Percentiles rank a stretch among this genome's conserved stretches.
phyloP scores from a whole-genome alignment of 2,797 vertebrate species.

The Steatocranus sp. region DNA sequence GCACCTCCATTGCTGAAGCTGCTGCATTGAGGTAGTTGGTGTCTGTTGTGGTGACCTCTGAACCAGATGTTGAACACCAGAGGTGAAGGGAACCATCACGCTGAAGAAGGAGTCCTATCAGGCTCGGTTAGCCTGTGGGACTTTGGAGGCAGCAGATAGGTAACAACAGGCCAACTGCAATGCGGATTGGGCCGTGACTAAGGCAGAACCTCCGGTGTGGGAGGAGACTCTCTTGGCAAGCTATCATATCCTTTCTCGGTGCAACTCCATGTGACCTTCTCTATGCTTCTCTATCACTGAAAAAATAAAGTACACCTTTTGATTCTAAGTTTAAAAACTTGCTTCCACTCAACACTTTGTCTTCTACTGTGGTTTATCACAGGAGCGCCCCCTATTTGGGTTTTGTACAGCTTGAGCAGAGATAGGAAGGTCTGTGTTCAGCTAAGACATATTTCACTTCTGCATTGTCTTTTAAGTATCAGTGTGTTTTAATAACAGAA shows the following conservation, averaged over 20 bases:
- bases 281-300: background rate
- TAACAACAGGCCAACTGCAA: background rate
- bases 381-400: background rate
- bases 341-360: background rate
- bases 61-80: background rate
- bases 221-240: background rate
- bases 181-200: rapidly evolving
- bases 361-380: background rate
- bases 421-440: background rate
- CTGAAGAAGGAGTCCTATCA: background rate
- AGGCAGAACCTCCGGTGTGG: background rate
- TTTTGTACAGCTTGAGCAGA: background rate
- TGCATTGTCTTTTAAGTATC: background rate
- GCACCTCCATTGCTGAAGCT: background rate
- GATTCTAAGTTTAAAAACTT: background rate
- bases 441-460: background rate
- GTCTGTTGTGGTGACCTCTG: background rate
- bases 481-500: background rate
- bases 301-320: background rate
- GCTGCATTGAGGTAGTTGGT: background rate
- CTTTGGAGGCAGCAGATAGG: rapidly evolving
- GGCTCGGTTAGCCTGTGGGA: background rate
- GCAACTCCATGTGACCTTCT: background rate
- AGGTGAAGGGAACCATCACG: background rate
- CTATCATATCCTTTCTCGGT: background rate